phyloP scores from a whole-genome alignment of 2,797 vertebrate genomes.

The Hippopotamyrus pictus region DNA sequence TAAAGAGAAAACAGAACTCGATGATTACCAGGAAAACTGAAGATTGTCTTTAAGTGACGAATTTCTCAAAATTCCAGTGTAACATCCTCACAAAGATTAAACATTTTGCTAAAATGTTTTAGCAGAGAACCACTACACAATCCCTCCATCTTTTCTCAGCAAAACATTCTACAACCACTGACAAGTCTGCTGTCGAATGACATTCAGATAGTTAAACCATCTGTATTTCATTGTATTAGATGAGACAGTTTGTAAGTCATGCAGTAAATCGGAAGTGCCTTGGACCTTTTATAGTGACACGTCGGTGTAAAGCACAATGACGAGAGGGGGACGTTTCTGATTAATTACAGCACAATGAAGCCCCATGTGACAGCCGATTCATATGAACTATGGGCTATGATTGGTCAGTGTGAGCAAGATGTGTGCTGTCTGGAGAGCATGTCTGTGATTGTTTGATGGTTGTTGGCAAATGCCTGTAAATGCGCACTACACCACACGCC shows the following conservation, averaged over 20 bases:
- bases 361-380: background rate
- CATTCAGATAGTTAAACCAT: background rate
- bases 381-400: background rate
- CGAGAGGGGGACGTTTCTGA: background rate
- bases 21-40: background rate
- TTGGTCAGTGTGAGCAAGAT: background rate
- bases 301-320: background rate
- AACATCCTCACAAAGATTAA: background rate
- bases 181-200: background rate
- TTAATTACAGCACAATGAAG: slow-evolving; percentile 1
- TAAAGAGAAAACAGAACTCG: background rate
- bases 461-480: background rate
- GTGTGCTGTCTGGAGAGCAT: background rate
- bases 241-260: background rate
- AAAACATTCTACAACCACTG: background rate
- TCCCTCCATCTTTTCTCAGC: background rate
- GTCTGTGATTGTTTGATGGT: background rate
- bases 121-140: background rate
- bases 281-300: background rate
- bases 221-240: background rate
- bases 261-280: background rate
- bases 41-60: background rate
- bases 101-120: background rate
- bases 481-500: background rate
- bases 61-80: background rate